Percentiles rank a stretch among this genome's conserved stretches.
These are phyloP conservation scores for Phrynosoma blainvillii DNA, from an alignment of 2,113 vertebrate genomes.

Conservation along the genomic window DNA sequence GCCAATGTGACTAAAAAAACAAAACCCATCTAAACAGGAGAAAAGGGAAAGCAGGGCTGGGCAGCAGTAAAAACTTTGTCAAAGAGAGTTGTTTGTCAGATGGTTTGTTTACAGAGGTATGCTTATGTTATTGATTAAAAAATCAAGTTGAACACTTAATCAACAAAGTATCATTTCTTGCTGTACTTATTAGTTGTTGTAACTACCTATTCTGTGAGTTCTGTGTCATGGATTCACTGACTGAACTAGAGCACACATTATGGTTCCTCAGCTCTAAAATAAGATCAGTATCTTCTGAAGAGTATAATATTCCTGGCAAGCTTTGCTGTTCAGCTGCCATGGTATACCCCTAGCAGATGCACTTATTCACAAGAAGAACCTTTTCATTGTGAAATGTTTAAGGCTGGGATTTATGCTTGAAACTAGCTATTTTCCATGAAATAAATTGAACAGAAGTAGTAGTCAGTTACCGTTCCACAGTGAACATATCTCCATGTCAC, in stretches of 20 bases:
- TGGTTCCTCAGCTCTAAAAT: not conserved
- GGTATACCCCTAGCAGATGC: not conserved
- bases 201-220: not conserved
- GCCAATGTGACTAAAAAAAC: too few species aligned
- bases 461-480: slow-evolving; percentile 17
- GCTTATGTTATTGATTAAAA: too few species aligned
- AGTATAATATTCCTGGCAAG: not conserved
- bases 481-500: slow-evolving; percentile 46
- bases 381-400: not conserved
- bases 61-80: too few species aligned
- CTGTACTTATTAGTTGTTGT: too few species aligned
- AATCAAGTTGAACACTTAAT: too few species aligned
- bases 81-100: too few species aligned
- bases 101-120: too few species aligned
- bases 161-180: too few species aligned
- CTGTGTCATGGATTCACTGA: not conserved
- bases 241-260: not conserved
- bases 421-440: not conserved
- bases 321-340: not conserved
- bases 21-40: too few species aligned
- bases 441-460: not conserved
- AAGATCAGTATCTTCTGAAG: not conserved
- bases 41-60: too few species aligned
- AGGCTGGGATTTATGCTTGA: not conserved
- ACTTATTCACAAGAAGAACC: not conserved